Percentiles rank a stretch among this genome's conserved stretches.
These are phyloP conservation scores for Cryptocheilus praepositus DNA, from an alignment of 2,888 invertebrate species.

Conservation along the genomic window DNA sequence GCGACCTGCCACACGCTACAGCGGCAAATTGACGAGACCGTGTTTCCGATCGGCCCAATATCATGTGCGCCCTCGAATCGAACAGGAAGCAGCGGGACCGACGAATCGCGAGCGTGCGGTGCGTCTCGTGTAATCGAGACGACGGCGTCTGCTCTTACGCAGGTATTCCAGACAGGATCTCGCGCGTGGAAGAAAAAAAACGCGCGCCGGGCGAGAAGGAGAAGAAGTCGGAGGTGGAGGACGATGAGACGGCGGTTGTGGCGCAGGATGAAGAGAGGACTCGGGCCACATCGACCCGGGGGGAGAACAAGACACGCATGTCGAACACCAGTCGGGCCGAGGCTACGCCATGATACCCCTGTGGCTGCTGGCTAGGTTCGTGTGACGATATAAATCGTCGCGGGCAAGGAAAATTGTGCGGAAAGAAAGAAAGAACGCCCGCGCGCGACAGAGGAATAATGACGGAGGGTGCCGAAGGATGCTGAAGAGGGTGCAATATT, in stretches of 20 bases:
- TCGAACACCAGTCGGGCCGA: constrained; percentile 20
- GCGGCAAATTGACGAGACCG: no score
- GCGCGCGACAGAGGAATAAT: no score
- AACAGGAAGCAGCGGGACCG: constrained; percentile 14
- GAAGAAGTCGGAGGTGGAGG: not conserved
- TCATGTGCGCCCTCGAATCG: constrained; percentile 8
- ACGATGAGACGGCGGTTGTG: no score
- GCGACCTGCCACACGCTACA: no score
- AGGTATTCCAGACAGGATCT: constrained; percentile 59
- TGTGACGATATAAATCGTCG: no score
- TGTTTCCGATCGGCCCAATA: no score
- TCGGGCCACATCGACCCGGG: not conserved
- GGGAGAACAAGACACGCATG: constrained; percentile 44
- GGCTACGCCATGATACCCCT: constrained; percentile 26
- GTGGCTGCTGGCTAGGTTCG: constrained; percentile 6
- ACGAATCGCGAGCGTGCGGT: constrained; percentile 30
- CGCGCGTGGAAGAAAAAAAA: constrained; percentile 9
- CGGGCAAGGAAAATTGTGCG: no score
- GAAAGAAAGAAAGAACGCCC: no score
- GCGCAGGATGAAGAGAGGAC: no score
- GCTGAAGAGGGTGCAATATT: no score
- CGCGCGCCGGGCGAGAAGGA: constrained; percentile 2
- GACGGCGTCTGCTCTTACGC: constrained; percentile 59
- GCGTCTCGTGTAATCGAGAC: constrained; percentile 56
- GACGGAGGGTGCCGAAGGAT: no score